Evolutionary conservation across 2,113 vertebrate species (phyloP).

Genomic region (Parotia lawesii): DNA sequence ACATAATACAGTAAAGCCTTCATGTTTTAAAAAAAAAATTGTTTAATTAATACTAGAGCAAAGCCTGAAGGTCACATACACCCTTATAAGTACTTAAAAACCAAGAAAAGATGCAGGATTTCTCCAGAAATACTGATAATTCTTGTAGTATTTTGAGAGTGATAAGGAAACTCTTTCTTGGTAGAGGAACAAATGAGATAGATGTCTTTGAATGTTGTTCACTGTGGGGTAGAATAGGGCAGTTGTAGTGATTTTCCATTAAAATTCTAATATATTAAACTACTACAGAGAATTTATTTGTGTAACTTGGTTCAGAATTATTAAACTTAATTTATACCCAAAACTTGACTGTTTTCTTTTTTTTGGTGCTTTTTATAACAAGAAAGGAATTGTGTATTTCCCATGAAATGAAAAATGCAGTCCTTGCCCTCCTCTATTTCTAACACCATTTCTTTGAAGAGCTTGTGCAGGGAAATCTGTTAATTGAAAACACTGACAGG

Average conservation of each 20-base stretch:
- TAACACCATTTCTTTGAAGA: constrained; percentile 35
- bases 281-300: background rate
- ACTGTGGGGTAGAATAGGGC: background rate
- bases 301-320: background rate
- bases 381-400: background rate
- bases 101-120: background rate
- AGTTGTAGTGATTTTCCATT: background rate
- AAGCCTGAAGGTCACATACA: background rate
- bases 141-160: background rate
- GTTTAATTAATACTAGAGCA: background rate
- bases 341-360: background rate
- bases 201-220: background rate
- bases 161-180: background rate
- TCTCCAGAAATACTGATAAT: background rate
- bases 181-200: background rate
- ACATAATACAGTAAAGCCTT: background rate
- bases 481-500: constrained; percentile 60
- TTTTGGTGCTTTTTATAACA: background rate
- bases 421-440: constrained; percentile 4
- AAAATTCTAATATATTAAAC: background rate
- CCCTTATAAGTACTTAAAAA: background rate
- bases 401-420: constrained; percentile 8
- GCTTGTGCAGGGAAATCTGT: constrained; percentile 17
- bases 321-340: background rate
- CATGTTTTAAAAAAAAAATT: background rate